Evolutionary conservation across 1,140 invertebrate species (phyloP).

Genomic region (Lucilia cuprina): DNA sequence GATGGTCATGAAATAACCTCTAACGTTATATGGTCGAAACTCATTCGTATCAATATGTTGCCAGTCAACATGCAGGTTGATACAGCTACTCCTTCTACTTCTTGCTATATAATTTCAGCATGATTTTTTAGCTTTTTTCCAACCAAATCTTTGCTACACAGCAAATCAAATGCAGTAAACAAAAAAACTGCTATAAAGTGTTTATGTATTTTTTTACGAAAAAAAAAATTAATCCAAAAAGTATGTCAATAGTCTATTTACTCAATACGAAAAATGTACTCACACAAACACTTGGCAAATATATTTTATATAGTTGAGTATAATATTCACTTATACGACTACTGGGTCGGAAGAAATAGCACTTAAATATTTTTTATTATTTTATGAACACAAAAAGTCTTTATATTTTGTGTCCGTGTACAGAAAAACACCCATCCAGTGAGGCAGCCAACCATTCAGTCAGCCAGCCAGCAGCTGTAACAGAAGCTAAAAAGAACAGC

Average conservation of each 20-base stretch:
- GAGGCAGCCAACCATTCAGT: too few relatives aligned
- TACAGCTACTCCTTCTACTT: background rate
- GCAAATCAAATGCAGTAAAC: background rate
- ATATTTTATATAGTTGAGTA: background rate
- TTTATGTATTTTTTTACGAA: background rate
- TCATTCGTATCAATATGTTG: slow-evolving; percentile 7
- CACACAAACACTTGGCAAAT: background rate
- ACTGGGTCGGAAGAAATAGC: background rate
- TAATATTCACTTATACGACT: background rate
- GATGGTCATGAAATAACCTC: slow-evolving; percentile 6
- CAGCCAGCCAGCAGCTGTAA: too few relatives aligned
- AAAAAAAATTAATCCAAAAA: background rate
- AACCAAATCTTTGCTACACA: background rate
- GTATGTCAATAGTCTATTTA: slow-evolving; percentile 11
- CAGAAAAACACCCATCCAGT: background rate
- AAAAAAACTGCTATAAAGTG: background rate
- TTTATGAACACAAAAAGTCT: background rate
- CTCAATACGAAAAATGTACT: background rate
- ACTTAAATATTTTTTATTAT: background rate
- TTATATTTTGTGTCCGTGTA: background rate
- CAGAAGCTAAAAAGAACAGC: too few relatives aligned
- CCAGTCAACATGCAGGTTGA: background rate
- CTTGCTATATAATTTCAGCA: background rate
- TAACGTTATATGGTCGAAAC: background rate
- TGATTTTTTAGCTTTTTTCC: background rate